A percentile compares a stretch with the other conserved stretches of the same genome.
These are phyloP conservation scores for Tridacna crocea DNA, from an alignment of 2,888 invertebrate genomes.

Conservation along the genomic window DNA sequence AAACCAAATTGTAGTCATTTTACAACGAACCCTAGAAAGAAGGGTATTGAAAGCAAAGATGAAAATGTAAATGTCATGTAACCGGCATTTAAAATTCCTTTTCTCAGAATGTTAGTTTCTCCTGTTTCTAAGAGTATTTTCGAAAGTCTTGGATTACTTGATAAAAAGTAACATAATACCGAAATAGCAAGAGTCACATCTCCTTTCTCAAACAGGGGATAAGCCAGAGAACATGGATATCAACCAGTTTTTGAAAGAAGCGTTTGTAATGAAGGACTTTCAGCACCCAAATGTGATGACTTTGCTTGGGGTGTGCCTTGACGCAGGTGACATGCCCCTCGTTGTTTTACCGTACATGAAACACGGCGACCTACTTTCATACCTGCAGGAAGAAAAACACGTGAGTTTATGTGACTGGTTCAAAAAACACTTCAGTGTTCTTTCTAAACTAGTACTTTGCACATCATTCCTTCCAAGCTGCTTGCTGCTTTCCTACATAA, in stretches of 20 bases:
- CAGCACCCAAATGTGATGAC: slow-evolving; percentile 85
- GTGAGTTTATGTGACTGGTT: slow-evolving; percentile 78
- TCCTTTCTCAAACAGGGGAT: slow-evolving; percentile 66
- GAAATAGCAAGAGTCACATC: not conserved
- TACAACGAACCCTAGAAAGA: no score
- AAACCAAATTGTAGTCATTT: no score
- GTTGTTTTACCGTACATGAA: slow-evolving; percentile 86
- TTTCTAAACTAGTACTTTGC: no score
- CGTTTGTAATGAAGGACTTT: slow-evolving; percentile 86
- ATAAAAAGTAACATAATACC: not conserved
- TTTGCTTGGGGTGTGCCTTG: slow-evolving; percentile 85
- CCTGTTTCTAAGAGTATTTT: no score
- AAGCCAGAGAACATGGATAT: slow-evolving; percentile 75
- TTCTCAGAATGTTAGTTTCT: no score
- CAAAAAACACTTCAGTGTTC: no score
- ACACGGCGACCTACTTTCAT: slow-evolving; percentile 85
- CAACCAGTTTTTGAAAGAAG: slow-evolving; percentile 85
- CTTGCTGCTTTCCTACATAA: no score
- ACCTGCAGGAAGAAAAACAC: slow-evolving; percentile 83
- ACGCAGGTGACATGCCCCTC: slow-evolving; percentile 84
- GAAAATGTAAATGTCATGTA: no score
- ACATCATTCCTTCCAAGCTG: no score
- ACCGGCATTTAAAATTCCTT: no score
- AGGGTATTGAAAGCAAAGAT: no score
- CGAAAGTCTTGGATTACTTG: not conserved